A percentile compares a stretch with the other conserved stretches of the same genome.
phyloP scores from a whole-genome alignment of 2,888 invertebrate genomes.

The Agonopterix subpropinquella region DNA sequence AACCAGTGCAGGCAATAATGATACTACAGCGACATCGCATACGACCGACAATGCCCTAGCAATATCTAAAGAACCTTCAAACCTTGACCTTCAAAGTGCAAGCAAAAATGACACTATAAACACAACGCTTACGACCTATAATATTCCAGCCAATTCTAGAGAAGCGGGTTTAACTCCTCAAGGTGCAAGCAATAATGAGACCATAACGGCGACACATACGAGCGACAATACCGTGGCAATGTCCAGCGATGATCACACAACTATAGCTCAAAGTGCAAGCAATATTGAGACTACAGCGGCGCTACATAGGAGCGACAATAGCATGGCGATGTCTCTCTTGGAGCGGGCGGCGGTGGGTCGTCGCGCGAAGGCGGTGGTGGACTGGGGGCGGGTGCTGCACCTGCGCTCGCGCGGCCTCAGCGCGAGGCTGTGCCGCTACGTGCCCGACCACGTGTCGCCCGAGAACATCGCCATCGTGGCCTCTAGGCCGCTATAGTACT shows the following conservation, averaged over 20 bases:
- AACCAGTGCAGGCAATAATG: no score
- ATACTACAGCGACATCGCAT: no score
- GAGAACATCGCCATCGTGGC: conserved; percentile 89
- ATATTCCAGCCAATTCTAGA: background rate
- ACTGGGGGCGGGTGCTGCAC: conserved; percentile 82
- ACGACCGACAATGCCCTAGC: no score
- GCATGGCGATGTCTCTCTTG: background rate
- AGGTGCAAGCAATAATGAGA: no score
- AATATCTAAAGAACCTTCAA: no score
- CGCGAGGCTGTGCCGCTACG: conserved; percentile 79
- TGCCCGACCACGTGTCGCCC: conserved; percentile 77
- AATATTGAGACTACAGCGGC: background rate
- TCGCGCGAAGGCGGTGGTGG: conserved; percentile 85
- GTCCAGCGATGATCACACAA: no score
- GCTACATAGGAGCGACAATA: background rate
- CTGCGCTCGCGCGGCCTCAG: conserved; percentile 76
- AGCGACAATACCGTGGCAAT: background rate
- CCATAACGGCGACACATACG: background rate
- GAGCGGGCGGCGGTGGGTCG: conserved; percentile 73
- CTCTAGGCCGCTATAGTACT: background rate
- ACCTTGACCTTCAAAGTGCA: no score
- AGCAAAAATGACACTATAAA: no score
- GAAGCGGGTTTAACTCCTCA: no score
- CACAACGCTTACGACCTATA: no score
- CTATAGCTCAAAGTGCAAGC: no score